These are phyloP conservation scores for Drosophila rellima DNA, from an alignment of 2,888 invertebrate genomes.

Conservation along the genomic window DNA sequence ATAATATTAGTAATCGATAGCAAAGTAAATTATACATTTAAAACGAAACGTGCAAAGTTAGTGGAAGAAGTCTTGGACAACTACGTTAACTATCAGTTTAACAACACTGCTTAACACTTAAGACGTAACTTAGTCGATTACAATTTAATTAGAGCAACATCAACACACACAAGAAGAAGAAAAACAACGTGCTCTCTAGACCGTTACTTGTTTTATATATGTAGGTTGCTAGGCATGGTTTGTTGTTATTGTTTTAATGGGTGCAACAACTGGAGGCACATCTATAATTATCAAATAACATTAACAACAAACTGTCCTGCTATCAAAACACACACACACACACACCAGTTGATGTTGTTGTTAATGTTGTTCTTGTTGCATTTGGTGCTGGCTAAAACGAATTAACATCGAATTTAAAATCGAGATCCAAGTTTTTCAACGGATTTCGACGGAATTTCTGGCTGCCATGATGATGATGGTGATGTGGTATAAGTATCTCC, in stretches of 20 bases:
- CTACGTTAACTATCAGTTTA: constrained; percentile 31
- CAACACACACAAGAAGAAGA: constrained; percentile 44
- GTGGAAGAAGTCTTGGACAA: constrained; percentile 11
- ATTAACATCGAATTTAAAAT: constrained; percentile 84
- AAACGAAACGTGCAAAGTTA: constrained; percentile 48
- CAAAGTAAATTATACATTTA: constrained; percentile 17
- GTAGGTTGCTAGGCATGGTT: constrained; percentile 38
- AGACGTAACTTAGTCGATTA: constrained; percentile 6
- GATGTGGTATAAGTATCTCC: constrained; percentile 82
- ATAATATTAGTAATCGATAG: constrained; percentile 5
- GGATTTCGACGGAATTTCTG: constrained; percentile 83
- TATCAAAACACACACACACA: constrained; percentile 60
- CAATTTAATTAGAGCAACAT: constrained; percentile 38
- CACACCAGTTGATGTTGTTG: constrained; percentile 66
- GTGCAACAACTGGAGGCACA: constrained; percentile 4
- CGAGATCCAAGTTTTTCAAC: constrained; percentile 84
- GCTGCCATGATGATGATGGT: constrained; percentile 84
- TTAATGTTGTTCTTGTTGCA: constrained; percentile 49
- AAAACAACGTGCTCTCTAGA: constrained; percentile 50
- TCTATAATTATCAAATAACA: constrained; percentile 30
- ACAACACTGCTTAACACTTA: constrained; percentile 33
- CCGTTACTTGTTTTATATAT: constrained; percentile 36
- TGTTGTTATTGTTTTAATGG: constrained; percentile 40
- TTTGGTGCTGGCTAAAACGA: constrained; percentile 81
- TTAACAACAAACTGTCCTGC: constrained; percentile 37